Evolutionary conservation across 2,888 invertebrate genomes (phyloP).

Genomic region (Drosophila nr. fundita): DNA sequence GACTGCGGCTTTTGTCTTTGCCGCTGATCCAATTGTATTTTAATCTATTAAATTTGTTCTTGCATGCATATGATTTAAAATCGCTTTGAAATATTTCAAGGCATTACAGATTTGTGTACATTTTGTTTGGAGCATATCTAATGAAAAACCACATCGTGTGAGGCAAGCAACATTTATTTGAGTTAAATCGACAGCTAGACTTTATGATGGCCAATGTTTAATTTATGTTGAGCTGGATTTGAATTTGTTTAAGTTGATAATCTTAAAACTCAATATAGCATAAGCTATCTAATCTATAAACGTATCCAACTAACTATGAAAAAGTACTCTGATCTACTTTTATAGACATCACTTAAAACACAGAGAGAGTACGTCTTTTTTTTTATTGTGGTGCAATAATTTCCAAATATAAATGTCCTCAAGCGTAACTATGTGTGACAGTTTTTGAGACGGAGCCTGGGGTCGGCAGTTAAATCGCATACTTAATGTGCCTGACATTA

Average conservation of each 20-base stretch:
- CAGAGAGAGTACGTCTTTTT: too few relatives aligned
- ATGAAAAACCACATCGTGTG: conserved; percentile 20
- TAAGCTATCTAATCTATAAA: background rate
- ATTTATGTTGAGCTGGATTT: background rate
- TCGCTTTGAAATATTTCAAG: conserved; percentile 39
- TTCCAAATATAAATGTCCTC: conserved; percentile 10
- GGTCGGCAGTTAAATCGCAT: conserved; percentile 31
- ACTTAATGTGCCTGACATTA: conserved; percentile 54
- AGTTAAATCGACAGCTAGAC: background rate
- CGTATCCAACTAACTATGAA: background rate
- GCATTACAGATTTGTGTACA: conserved; percentile 12
- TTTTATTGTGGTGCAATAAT: conserved; percentile 7
- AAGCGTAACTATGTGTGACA: conserved; percentile 36
- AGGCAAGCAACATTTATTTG: conserved; percentile 28
- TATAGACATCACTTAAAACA: background rate
- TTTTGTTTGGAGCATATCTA: conserved; percentile 3
- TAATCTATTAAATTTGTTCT: conserved; percentile 68
- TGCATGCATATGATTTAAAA: conserved; percentile 36
- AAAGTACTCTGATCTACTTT: background rate
- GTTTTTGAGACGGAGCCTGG: background rate
- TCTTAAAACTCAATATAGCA: background rate
- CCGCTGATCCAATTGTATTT: conserved; percentile 68
- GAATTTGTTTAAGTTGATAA: background rate
- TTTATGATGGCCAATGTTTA: background rate
- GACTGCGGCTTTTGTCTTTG: conserved; percentile 23